Evolutionary conservation across 2,888 invertebrate species (phyloP).

Genomic region (Parelbella ahira): DNA sequence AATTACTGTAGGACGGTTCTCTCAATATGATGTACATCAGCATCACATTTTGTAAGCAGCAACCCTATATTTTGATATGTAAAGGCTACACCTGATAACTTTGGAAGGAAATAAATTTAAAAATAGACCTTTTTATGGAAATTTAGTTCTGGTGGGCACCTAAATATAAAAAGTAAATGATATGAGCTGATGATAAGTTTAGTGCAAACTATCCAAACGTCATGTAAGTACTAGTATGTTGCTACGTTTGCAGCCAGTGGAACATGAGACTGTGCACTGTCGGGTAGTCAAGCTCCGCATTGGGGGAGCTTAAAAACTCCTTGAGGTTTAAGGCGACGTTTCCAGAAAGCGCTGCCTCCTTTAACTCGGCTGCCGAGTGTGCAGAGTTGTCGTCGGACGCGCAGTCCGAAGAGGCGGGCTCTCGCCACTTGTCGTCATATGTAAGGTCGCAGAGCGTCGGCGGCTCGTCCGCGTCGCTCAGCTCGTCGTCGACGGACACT

Average conservation of each 20-base stretch:
- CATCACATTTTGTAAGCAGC: conserved; percentile 43
- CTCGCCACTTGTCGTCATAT: conserved; percentile 65
- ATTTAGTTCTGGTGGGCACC: no score
- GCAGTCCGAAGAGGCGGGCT: conserved; percentile 57
- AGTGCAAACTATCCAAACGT: conserved; percentile 29
- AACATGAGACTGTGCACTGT: conserved; percentile 77
- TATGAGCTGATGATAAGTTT: conserved; percentile 36
- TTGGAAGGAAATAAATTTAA: neutral
- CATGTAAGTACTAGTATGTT: no score
- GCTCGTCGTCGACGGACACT: conserved; percentile 53
- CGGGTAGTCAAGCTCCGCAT: conserved; percentile 70
- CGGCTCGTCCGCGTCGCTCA: conserved; percentile 67
- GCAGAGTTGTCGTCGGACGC: conserved; percentile 71
- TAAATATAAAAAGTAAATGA: conserved; percentile 33
- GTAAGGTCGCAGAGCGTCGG: conserved; percentile 67
- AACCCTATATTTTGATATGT: conserved; percentile 55
- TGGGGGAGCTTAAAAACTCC: conserved; percentile 66
- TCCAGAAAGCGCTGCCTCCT: conserved; percentile 38
- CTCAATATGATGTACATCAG: conserved; percentile 44
- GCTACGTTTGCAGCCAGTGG: conserved; percentile 78
- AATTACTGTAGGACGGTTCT: conserved; percentile 69
- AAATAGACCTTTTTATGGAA: no score
- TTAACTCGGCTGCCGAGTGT: conserved; percentile 56
- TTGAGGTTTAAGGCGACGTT: conserved; percentile 53
- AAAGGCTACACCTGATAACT: conserved; percentile 38